A percentile compares a stretch with the other conserved stretches of the same genome.
Conservation (phyloP, 2,888 invertebrate genomes). For the Nezara viridula region DNA sequence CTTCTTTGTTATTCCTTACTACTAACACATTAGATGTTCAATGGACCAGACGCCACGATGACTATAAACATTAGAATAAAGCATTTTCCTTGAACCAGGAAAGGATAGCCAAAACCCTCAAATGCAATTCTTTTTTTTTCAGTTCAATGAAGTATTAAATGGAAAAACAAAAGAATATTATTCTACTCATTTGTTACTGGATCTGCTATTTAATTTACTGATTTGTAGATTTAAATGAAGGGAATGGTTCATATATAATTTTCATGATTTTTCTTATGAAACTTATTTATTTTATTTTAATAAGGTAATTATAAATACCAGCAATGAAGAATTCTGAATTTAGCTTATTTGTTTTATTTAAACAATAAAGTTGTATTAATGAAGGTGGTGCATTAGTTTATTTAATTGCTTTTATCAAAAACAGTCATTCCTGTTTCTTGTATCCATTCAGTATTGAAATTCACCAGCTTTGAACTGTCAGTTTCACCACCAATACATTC, state of each 20-base stretch:
- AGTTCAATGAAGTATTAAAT: not conserved
- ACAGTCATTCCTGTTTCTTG: not conserved
- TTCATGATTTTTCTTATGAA: too few species aligned
- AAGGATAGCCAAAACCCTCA: too few species aligned
- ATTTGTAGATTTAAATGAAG: too few species aligned
- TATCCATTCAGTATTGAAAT: not conserved
- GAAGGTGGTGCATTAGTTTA: not conserved
- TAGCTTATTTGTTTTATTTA: conserved; percentile 32
- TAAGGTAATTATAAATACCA: not conserved
- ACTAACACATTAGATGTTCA: too few species aligned
- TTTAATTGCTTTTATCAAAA: not conserved
- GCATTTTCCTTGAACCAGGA: too few species aligned
- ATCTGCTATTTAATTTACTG: too few species aligned
- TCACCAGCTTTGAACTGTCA: not conserved
- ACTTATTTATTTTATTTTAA: not conserved
- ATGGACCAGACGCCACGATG: too few species aligned
- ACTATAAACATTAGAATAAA: too few species aligned
- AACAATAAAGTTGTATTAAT: not conserved
- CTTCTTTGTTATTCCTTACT: too few species aligned
- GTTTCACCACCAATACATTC: not conserved
- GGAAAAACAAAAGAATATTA: not conserved
- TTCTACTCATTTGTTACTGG: too few species aligned
- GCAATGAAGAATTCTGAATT: not conserved
- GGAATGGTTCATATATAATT: too few species aligned
- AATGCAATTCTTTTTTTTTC: not conserved